phyloP scores from a whole-genome alignment of 2,888 invertebrate species.

The Thereva unica region DNA sequence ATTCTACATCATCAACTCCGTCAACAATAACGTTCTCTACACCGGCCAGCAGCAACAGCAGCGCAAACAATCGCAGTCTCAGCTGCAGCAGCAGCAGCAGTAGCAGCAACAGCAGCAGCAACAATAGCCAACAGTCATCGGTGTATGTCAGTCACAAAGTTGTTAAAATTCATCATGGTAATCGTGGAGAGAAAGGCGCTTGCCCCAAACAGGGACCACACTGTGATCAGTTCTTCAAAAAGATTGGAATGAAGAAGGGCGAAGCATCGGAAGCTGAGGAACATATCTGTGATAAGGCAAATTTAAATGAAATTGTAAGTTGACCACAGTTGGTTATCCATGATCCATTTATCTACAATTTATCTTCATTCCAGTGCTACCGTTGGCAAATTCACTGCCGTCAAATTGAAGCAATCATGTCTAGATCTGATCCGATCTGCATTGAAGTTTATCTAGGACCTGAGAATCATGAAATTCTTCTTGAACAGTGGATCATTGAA shows the following conservation, averaged over 20 bases:
- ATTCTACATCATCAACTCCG: background rate
- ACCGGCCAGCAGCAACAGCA: conserved; percentile 32
- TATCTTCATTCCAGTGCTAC: conserved; percentile 50
- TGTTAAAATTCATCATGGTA: conserved; percentile 10
- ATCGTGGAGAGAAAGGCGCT: conserved; percentile 37
- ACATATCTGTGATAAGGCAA: conserved; percentile 59
- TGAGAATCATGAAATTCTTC: conserved; percentile 54
- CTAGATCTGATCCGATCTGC: conserved; percentile 55
- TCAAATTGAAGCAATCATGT: conserved; percentile 55
- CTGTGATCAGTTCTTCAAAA: conserved; percentile 59
- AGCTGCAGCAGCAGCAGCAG: conserved; percentile 22
- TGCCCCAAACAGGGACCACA: conserved; percentile 58
- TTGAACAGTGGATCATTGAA: conserved; percentile 58
- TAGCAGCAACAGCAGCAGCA: conserved; percentile 6
- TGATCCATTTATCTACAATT: conserved; percentile 10
- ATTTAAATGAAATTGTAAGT: conserved; percentile 58
- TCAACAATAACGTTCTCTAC: conserved; percentile 28
- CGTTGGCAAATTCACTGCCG: conserved; percentile 58
- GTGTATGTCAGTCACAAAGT: conserved; percentile 6
- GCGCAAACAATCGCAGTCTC: conserved; percentile 15
- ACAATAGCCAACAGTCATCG: conserved; percentile 9
- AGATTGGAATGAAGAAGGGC: conserved; percentile 57
- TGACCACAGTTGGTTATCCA: background rate
- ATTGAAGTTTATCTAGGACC: conserved; percentile 59
- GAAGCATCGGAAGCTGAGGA: conserved; percentile 56